Base-by-base conservation (phyloP, 2,888 invertebrate genomes). In the Andrena trimmerana region DNA sequence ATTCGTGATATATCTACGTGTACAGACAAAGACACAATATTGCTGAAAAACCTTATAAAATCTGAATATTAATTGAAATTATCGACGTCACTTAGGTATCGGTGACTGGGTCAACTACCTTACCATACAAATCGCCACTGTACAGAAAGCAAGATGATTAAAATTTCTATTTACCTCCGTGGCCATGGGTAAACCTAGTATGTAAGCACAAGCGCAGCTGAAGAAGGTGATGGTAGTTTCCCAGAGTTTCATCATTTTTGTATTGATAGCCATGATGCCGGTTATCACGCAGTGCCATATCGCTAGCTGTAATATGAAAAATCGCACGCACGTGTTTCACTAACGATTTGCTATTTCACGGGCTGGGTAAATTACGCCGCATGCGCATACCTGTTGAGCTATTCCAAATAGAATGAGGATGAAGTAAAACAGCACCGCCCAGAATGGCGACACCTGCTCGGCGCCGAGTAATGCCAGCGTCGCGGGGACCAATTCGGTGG, bases 251-350 rank as follows among this genome's bases (percentile, higher is more conserved):
- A 98, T 94, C 83, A 96, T 95, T 92, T 96, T 95, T n/a, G 96
- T 94, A 94, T 97, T 96, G 93, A 98, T 95, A 57, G 97, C 95
- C 96, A 98, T 96, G 69, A 98, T 95, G 2, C 98, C 97, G 27
- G 97, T 97, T 82, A 98, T 97, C 71, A 98, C 97, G 91, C 97
- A 97, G 92, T 98, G 98, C 98, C 98, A 98, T 91, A 98, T 97
- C 0, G 98, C 98, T 88, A 98, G 95, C 95, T 95, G 91, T 2
- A 81, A 88, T 3, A 54, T 59, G 29, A 24, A 29, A 7, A 20
- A 73, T 33, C 27, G 27, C 10, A 57, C n/a, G 52, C 52, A 78
- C 8, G 10, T 8, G 7, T 4, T 6, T 5, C 8, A 5, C 7
- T 6, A 36, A 16, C 7, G 3, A 31, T 0, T 27, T 24, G 2